phyloP scores from a whole-genome alignment of 2,113 vertebrate genomes.

The Pedetes capensis region DNA sequence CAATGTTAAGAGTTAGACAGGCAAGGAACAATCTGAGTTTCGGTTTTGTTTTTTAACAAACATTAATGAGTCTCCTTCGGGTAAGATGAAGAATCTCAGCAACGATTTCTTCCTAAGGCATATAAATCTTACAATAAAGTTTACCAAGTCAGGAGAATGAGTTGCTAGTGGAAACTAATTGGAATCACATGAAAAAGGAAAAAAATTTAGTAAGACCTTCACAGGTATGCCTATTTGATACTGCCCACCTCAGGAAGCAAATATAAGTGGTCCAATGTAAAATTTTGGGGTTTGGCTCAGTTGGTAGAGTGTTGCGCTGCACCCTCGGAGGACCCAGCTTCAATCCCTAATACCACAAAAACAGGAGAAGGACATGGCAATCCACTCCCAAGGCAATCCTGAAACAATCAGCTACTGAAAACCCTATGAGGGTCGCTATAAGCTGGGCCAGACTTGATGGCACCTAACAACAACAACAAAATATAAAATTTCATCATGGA shows the following conservation, averaged over 20 bases:
- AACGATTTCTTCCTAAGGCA: not conserved
- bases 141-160: not conserved
- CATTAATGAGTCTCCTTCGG: not conserved
- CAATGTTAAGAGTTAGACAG: not conserved
- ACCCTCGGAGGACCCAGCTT: too few species aligned
- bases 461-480: too few species aligned
- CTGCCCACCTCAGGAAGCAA: not conserved
- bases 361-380: too few species aligned
- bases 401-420: too few species aligned
- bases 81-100: not conserved
- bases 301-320: too few species aligned
- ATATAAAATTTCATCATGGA: not conserved
- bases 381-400: too few species aligned
- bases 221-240: not conserved
- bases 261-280: not conserved
- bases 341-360: too few species aligned
- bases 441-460: too few species aligned
- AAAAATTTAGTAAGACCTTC: not conserved
- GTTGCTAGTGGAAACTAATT: not conserved
- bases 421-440: too few species aligned
- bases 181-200: not conserved
- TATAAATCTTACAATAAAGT: not conserved
- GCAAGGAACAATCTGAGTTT: not conserved
- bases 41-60: not conserved
- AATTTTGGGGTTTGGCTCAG: too few species aligned